Base-by-base conservation (phyloP, 2,797 vertebrate genomes). In the Hemitrygon akajei region DNA sequence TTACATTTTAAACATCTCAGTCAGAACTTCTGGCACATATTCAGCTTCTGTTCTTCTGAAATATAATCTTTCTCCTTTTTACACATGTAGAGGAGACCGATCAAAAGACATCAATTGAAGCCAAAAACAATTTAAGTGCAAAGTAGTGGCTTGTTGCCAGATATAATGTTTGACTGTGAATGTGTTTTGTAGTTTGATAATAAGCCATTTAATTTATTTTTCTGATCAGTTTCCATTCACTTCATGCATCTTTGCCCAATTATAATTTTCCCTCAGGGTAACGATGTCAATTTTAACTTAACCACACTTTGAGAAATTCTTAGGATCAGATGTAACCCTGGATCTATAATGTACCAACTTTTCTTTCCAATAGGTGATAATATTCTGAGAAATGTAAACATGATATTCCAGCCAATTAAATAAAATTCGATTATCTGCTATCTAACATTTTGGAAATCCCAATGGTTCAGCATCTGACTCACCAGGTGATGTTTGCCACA, bases 11-110 rank as follows among this genome's bases (percentile, higher is more conserved):
- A 16, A 37, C 86, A 89, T 37, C 7, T 66, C 60, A 89, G 86
- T 34, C 86, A 89, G 37, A 34, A 20, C 34, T 66, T 89, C 30
- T 89, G 60, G n/a, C 86, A 89, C 6, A 22, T 20, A 37, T 69
- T 69, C 86, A 89, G 86, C 81, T 58, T 84, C 81, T n/a, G 56
- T 69, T 89, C 16, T 22, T 89, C 34, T 37, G 27, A 69, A 89
- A 37, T 3, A 20, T 69, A 30, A 27, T 84, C 47, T 58, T 27
- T 56, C 9, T 58, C 25, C n/a, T 69, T 89, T 69, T 89, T 69
- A 37, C 86, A 69, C 18, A 7, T 34, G 63, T 11, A 18, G 2
- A 2, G 76, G 34, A 12, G 1, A 30, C 10, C 76, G 4, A 79
- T 79, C 77, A n/a, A 37, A 80, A 80, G 4, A 80, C 37, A n/a